Percentiles rank a stretch among this genome's conserved stretches.
phyloP scores from a whole-genome alignment of 2,797 vertebrate genomes.

The Apodemus agrarius region DNA sequence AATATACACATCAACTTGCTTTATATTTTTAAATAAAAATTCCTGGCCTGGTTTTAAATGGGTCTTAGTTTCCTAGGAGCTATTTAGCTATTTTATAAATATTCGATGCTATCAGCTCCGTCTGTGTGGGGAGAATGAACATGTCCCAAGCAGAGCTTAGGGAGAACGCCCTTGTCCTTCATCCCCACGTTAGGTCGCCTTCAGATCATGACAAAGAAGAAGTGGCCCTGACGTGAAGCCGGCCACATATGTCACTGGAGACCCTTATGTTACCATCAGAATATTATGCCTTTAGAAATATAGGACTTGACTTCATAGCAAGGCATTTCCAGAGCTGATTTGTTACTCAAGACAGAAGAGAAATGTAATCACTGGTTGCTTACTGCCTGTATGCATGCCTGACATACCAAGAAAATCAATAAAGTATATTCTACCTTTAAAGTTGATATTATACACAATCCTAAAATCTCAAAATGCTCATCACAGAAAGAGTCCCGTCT shows the following conservation, averaged over 20 bases:
- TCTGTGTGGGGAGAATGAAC: not conserved
- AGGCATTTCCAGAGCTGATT: not conserved
- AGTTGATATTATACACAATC: conserved; percentile 26
- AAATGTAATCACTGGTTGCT: not conserved
- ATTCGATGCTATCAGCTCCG: conserved; percentile 13
- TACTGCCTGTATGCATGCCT: not conserved
- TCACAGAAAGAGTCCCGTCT: not conserved
- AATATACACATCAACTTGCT: not conserved
- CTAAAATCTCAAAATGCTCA: conserved; percentile 34
- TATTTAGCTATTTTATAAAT: conserved; percentile 52
- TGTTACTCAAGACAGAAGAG: not conserved
- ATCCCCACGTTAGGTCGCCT: not conserved
- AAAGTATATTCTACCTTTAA: conserved; percentile 1
- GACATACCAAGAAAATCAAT: not conserved
- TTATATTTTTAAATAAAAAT: conserved; percentile 44
- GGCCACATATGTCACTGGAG: not conserved
- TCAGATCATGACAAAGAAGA: not conserved
- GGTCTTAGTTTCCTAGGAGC: not conserved
- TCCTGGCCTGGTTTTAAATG: not conserved
- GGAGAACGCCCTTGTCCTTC: not conserved
- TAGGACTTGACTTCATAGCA: conserved; percentile 30
- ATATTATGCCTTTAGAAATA: not conserved
- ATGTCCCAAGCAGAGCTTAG: not conserved
- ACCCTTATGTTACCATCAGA: not conserved
- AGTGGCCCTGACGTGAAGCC: not conserved